Percentiles rank a stretch among this genome's conserved stretches.
These are phyloP conservation scores for Misgurnus mizolepis DNA, from an alignment of 2,113 vertebrate species.

Conservation along the genomic window DNA sequence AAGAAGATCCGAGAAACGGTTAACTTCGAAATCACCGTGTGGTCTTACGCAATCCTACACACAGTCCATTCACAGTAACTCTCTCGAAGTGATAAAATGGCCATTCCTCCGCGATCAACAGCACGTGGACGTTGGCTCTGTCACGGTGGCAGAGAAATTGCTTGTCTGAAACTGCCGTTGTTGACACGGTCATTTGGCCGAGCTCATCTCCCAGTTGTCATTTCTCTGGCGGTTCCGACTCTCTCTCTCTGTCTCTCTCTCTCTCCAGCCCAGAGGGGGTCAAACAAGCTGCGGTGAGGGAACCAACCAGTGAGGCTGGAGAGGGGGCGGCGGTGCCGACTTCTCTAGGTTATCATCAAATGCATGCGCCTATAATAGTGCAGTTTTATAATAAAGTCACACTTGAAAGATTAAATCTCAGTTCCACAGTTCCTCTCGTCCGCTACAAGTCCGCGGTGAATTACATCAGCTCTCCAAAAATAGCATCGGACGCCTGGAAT, in stretches of 20 bases:
- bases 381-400: not conserved
- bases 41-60: conserved; percentile 62
- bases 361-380: not conserved
- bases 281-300: conserved; percentile 10
- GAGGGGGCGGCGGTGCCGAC: conserved; percentile 16
- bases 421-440: not conserved
- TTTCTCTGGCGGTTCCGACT: not conserved
- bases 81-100: conserved; percentile 35
- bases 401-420: not conserved
- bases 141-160: not conserved
- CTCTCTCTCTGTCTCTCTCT: not conserved
- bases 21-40: conserved; percentile 64
- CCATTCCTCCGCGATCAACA: conserved; percentile 2
- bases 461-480: conserved; percentile 49
- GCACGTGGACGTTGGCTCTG: not conserved
- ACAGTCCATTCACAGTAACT: conserved; percentile 54
- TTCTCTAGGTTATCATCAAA: not conserved
- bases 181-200: conserved; percentile 53
- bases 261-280: conserved; percentile 9
- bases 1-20: not conserved
- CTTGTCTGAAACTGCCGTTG: not conserved
- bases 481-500: conserved; percentile 32
- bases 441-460: conserved; percentile 18
- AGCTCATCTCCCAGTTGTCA: conserved; percentile 45
- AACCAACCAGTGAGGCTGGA: conserved; percentile 9